Percentiles rank a stretch among this genome's conserved stretches.
Evolutionary conservation across 30 jellyfish, hydroid and myxozoan species (phyloP).

Genomic region (Aurelia sp.): DNA sequence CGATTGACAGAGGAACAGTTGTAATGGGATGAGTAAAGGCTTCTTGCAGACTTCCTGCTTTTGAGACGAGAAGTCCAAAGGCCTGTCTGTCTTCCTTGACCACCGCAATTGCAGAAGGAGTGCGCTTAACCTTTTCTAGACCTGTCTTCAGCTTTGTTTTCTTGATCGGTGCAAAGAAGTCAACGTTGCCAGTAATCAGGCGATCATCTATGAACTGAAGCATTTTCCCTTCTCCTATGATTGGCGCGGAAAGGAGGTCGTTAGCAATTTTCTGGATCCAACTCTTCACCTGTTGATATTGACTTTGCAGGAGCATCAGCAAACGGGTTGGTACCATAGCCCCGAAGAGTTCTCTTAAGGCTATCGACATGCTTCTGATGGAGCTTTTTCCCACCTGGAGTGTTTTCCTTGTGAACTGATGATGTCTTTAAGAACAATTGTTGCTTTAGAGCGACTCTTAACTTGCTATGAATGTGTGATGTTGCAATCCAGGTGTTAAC

Average conservation of each 20-base stretch:
- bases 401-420: conserved; percentile 56
- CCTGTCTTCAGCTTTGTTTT: conserved; percentile 48
- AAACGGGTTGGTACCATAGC: conserved; percentile 57
- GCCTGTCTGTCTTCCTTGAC: conserved; percentile 44
- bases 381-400: conserved; percentile 51
- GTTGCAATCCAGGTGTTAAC: conserved; percentile 41
- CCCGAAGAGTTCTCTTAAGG: conserved; percentile 42
- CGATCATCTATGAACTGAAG: conserved; percentile 57
- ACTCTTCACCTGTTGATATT: conserved; percentile 46
- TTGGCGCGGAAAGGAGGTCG: conserved; percentile 41
- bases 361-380: conserved; percentile 52
- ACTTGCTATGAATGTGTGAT: conserved; percentile 34
- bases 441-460: conserved; percentile 55
- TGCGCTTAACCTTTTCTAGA: conserved; percentile 35
- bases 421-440: conserved; percentile 53
- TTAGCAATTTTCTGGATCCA: conserved; percentile 57
- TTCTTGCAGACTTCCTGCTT: conserved; percentile 38
- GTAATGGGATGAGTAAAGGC: conserved; percentile 51
- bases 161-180: conserved; percentile 60
- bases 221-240: conserved; percentile 57
- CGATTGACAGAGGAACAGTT: conserved; percentile 30
- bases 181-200: conserved; percentile 47
- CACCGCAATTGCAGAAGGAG: conserved; percentile 35
- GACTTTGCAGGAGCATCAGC: conserved; percentile 49
- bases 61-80: conserved; percentile 44